Evolutionary conservation across 2,888 invertebrate genomes (phyloP), one percentile per base, ranked within the genome.

Genomic region (Adineta ricciae): DNA sequence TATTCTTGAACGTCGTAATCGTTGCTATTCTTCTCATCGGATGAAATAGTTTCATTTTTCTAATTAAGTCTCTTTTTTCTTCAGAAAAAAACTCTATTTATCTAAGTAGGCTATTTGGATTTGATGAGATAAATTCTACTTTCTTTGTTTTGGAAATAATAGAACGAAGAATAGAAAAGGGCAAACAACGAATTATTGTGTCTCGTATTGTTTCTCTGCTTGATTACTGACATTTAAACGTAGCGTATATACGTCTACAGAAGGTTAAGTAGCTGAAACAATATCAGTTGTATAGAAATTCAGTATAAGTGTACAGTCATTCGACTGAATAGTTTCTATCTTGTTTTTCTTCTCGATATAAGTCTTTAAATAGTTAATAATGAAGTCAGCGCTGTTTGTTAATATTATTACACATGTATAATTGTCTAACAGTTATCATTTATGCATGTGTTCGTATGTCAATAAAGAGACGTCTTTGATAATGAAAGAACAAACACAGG

Each of bases 251-350:
- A 54, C n/a, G 9, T 8, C 24, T 64, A 32, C 27, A 3, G 27
- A 64, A 64, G 64, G 64, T 64, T 64, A 64, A 64, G 64, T 64
- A 64, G 64, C 64, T 64, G 32, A 32, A 64, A 64, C 64, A 64
- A 64, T 32, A 32, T 64, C n/a, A 64, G 64, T 64, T 64, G 64
- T 32, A 46, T 46, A 46, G 46, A 46, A 46, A 46, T 46, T 46
- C 46, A 46, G 11, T 46, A 11, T 46, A 46, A 46, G 46, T 46
- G 46, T 46, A 46, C 11, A 46, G 46, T 8, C 27, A 27, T 8
- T 32, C 64, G 11, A 32, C 32, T 32, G 32, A 16, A 64, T 32
- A 32, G 5, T 7, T 11, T 46, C 46, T 46, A 46, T 46, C 11
- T 46, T 46, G 46, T 46, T 46, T 11, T 46, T 8, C 11, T 8